Conservation (phyloP, 2,113 vertebrate species). For the Xyrauchen texanus region DNA sequence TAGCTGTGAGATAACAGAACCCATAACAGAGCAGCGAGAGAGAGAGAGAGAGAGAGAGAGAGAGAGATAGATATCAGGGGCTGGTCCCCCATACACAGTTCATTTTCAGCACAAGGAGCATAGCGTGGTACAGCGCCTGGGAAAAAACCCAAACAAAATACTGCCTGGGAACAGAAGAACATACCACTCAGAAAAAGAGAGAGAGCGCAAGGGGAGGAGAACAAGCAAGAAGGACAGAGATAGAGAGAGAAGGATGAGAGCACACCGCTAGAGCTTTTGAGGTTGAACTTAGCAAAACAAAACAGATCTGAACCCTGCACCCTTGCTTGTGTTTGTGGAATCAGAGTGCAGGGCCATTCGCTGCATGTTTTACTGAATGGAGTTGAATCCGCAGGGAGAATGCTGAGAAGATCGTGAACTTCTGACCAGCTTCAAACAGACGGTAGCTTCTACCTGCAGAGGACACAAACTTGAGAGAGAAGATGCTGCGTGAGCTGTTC, state of each 20-base stretch:
- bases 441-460: not conserved
- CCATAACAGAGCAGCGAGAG: slow-evolving; percentile 17
- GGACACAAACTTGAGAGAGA: slow-evolving; percentile 24
- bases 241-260: not conserved
- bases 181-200: not conserved
- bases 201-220: slow-evolving; percentile 14
- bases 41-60: slow-evolving; percentile 1
- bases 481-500: slow-evolving; percentile 71
- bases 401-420: slow-evolving; percentile 6
- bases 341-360: not conserved
- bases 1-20: slow-evolving; percentile 15
- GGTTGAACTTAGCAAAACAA: not conserved
- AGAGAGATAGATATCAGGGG: not conserved
- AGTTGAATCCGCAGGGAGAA: not conserved
- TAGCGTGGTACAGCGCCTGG: slow-evolving; percentile 36
- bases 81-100: not conserved
- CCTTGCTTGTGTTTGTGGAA: not conserved
- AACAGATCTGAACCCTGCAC: not conserved
- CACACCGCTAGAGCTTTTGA: not conserved
- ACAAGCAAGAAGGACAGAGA: not conserved
- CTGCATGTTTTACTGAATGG: slow-evolving; percentile 20
- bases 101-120: slow-evolving; percentile 14
- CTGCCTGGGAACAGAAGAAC: slow-evolving; percentile 13
- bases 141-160: slow-evolving; percentile 37
- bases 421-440: slow-evolving; percentile 13